Evolutionary conservation across 2,888 invertebrate genomes (phyloP).

Genomic region (Lysandra bellargus): DNA sequence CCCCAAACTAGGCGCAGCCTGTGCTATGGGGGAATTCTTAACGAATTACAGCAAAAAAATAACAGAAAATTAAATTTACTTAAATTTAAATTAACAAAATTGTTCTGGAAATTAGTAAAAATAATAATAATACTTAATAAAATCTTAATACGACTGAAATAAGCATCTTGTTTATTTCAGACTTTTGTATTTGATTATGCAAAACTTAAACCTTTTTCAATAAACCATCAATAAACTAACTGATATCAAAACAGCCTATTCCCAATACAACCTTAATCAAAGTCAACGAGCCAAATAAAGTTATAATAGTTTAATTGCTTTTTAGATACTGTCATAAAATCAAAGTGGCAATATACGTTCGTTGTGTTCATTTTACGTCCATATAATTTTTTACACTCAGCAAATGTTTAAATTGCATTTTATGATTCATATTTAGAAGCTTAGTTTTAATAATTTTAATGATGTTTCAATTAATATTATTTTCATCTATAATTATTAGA

Average conservation of each 20-base stretch:
- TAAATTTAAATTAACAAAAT: too few relatives aligned
- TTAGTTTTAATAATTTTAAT: neutral
- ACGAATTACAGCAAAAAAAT: too few relatives aligned
- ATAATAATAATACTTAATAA: too few relatives aligned
- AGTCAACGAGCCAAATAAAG: neutral
- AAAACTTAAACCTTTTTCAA: neutral
- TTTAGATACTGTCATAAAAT: neutral
- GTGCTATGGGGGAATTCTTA: too few relatives aligned
- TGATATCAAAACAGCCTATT: neutral
- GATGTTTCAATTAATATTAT: neutral
- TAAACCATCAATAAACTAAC: neutral
- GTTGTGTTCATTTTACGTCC: neutral
- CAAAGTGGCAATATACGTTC: neutral
- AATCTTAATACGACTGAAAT: too few relatives aligned
- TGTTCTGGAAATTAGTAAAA: too few relatives aligned
- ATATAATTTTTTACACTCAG: neutral
- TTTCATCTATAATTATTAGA: neutral
- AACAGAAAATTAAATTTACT: too few relatives aligned
- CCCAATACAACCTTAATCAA: neutral
- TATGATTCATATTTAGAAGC: neutral
- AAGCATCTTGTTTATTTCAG: too few relatives aligned
- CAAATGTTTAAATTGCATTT: neutral
- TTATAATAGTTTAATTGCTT: conserved; percentile 3
- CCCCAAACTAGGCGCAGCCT: too few relatives aligned
- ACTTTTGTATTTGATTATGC: too few relatives aligned